Evolutionary conservation across 2,888 invertebrate genomes (phyloP), one percentile per base, ranked within the genome.

Genomic region (Drosophila greeni): DNA sequence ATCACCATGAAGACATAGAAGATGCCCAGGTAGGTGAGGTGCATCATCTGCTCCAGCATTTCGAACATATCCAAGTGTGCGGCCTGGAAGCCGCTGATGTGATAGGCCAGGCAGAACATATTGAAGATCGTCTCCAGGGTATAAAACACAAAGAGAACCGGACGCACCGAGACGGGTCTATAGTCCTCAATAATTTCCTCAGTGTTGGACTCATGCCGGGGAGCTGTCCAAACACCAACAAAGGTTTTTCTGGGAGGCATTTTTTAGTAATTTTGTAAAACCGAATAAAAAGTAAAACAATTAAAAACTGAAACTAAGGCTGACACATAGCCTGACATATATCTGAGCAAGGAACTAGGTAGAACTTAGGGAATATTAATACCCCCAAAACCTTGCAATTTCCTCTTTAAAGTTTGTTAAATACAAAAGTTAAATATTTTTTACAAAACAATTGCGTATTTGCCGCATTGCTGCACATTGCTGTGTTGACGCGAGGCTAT

Each of bases 401-500:
- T 26, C 16, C 11, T 12, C 12, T 7, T 43, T 16, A 29, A 29
- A 45, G 12, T 11, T 3, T 16, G 24, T 3, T 7, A 26, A 29
- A 2, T 12, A 0, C 12, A 18, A 12, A 1, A n/a, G 5, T 18
- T 29, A 12, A 18, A 45, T 29, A 31, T 14, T 20, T 5, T 20
- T 18, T 3, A 31, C 20, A 47, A 47, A 47, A 47, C 45, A 47
- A 58, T 36, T 57, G 58, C 45, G 43, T 43, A 57, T 59, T 60
- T 59, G 37, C 36, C 59, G 59, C 59, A 29, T 36, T 59, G 45
- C 26, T 58, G 59, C 42, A 43, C 58, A 58, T 59, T 47, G 36
- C n/a, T n/a, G n/a, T n/a, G 54, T 7, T 47, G 47, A 9, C 16
- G 45, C 23, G 31, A 40, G 40, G 75, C 82, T 82, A 82, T 82